Evolutionary conservation across 2,797 vertebrate species (phyloP).

Genomic region (Acanthornis magna): DNA sequence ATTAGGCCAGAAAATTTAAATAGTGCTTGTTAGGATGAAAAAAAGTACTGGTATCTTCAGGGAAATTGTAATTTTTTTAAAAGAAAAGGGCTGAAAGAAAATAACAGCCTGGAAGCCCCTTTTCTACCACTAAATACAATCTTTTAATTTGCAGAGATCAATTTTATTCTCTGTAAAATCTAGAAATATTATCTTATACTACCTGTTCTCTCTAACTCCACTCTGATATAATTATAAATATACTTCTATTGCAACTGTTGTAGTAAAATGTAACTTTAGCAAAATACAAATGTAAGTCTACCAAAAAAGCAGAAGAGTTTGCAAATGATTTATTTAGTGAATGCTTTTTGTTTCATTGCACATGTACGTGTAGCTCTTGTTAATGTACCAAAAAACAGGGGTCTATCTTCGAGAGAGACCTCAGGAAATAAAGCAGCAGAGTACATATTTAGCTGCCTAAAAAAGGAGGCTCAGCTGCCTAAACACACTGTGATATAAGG

Average conservation of each 20-base stretch:
- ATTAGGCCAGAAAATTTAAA: not conserved
- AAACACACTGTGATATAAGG: not conserved
- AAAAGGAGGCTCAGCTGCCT: not conserved
- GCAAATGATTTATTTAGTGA: not conserved
- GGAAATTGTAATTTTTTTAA: not conserved
- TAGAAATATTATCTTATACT: not conserved
- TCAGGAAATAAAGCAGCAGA: not conserved
- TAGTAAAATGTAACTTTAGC: not conserved
- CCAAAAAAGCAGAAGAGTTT: not conserved
- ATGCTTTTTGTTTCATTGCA: not conserved
- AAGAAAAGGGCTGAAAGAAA: too few species aligned
- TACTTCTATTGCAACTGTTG: not conserved
- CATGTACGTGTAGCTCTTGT: not conserved
- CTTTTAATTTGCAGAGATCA: not conserved
- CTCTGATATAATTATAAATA: not conserved
- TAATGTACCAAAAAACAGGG: not conserved
- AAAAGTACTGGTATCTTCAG: not conserved
- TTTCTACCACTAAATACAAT: not conserved
- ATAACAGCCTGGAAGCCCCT: not conserved
- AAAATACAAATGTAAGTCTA: not conserved
- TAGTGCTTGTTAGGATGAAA: not conserved
- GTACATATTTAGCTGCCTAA: not conserved
- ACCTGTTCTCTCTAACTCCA: not conserved
- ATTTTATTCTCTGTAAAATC: not conserved
- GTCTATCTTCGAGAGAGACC: not conserved